A percentile compares a stretch with the other conserved stretches of the same genome.
phyloP scores from a whole-genome alignment of 2,888 invertebrate genomes.

The Archaeoteleia sp. region DNA sequence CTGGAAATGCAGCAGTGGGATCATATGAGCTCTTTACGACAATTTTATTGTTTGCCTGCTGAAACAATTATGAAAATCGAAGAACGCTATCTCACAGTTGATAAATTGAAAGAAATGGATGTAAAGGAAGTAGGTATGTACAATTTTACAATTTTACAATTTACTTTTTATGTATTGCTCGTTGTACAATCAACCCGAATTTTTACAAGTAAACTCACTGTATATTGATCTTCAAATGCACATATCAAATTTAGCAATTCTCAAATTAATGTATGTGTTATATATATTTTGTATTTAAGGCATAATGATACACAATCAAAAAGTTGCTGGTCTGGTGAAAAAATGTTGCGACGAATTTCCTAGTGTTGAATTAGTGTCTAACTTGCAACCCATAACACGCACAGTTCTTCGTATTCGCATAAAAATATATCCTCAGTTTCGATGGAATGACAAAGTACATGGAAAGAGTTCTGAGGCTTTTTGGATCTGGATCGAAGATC shows the following conservation, averaged over 20 bases:
- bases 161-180: background rate
- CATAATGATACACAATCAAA: conserved; percentile 84
- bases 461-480: conserved; percentile 92
- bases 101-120: conserved; percentile 90
- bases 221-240: too few species aligned
- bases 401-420: conserved; percentile 90
- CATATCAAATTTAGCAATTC: too few species aligned
- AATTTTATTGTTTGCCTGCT: conserved; percentile 85
- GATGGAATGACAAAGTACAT: conserved; percentile 94
- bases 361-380: conserved; percentile 86
- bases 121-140: conserved; percentile 90
- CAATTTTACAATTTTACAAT: background rate
- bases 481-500: conserved; percentile 99
- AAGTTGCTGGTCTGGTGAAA: conserved; percentile 85
- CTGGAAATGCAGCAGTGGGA: conserved; percentile 95
- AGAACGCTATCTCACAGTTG: conserved; percentile 83
- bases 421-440: conserved; percentile 83
- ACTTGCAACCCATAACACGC: conserved; percentile 95
- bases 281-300: conserved; percentile 73
- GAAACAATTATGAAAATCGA: conserved; percentile 90
- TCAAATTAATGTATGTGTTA: too few species aligned
- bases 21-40: conserved; percentile 88
- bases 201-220: too few species aligned
- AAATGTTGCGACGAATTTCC: conserved; percentile 92
- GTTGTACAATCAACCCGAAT: too few species aligned